A percentile compares a stretch with the other conserved stretches of the same genome.
Conservation (phyloP, 2,113 vertebrate genomes). For the Recurvirostra avosetta region DNA sequence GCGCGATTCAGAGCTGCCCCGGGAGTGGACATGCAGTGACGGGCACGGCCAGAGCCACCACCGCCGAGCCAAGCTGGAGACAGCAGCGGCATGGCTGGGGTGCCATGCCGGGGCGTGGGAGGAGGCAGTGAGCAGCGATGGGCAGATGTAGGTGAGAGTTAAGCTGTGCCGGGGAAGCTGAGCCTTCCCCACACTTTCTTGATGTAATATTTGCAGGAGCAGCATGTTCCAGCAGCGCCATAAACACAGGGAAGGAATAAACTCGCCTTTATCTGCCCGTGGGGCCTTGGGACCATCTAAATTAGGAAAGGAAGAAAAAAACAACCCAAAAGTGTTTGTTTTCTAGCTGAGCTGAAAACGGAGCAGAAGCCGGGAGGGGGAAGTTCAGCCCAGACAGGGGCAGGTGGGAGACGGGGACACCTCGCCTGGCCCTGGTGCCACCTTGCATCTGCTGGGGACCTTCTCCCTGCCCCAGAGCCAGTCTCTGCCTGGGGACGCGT, state of each 20-base stretch:
- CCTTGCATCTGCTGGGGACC: rapidly evolving
- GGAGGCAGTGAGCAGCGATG: rapidly evolving
- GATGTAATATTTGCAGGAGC: not conserved
- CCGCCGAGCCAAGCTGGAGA: rapidly evolving
- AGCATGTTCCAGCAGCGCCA: conserved; percentile 12
- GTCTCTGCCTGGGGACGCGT: rapidly evolving
- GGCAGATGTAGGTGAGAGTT: conserved; percentile 31
- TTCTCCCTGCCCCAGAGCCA: not conserved
- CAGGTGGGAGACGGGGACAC: not conserved
- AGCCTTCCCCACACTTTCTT: not conserved
- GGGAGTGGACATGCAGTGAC: rapidly evolving
- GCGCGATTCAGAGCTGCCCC: rapidly evolving
- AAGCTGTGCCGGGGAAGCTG: not conserved
- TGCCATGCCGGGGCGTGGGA: rapidly evolving
- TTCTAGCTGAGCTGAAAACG: not conserved
- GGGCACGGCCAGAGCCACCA: not conserved
- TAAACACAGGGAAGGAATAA: conserved; percentile 19
- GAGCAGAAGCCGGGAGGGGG: not conserved
- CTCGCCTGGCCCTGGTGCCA: rapidly evolving
- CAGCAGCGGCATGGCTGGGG: rapidly evolving
- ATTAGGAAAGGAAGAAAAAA: conserved; percentile 38
- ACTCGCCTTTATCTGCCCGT: conserved; percentile 9
- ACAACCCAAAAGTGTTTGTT: not conserved
- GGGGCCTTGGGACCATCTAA: conserved; percentile 50
- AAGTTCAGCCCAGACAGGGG: not conserved